Conservation (phyloP, 2,888 invertebrate species). For the Dromius quadrimaculatus region DNA sequence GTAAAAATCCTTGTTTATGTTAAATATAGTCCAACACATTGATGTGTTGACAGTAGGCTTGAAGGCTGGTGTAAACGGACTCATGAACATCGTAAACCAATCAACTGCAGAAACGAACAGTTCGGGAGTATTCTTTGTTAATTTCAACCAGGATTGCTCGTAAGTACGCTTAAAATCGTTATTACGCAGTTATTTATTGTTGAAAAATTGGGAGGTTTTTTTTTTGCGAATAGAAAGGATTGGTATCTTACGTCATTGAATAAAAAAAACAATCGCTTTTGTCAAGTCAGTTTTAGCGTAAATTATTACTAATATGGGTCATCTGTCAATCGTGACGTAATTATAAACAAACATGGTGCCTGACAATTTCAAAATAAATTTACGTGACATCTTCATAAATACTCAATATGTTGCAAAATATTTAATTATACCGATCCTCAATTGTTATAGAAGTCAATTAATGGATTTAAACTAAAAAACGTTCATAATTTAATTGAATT, state of each 20-base stretch:
- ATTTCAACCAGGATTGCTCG: constrained; percentile 98
- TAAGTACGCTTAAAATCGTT: constrained; percentile 72
- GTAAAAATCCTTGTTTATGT: constrained; percentile 66
- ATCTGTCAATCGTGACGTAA: constrained; percentile 52
- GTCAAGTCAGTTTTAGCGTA: constrained; percentile 5
- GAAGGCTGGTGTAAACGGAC: constrained; percentile 70
- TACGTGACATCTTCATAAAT: neutral
- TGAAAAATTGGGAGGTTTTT: constrained; percentile 33
- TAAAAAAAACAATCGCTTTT: constrained; percentile 34
- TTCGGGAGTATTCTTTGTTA: constrained; percentile 89
- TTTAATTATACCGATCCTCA: too few species aligned
- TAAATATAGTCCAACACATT: constrained; percentile 60
- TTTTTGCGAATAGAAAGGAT: constrained; percentile 45
- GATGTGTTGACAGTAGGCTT: constrained; percentile 56
- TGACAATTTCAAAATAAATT: constrained; percentile 45
- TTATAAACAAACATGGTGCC: constrained; percentile 52
- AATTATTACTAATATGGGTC: constrained; percentile 49
- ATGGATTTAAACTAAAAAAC: too few species aligned
- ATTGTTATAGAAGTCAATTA: too few species aligned
- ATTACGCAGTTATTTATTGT: neutral
- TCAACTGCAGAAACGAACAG: constrained; percentile 80
- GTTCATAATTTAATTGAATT: too few species aligned
- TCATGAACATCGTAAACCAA: constrained; percentile 87
- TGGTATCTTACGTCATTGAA: constrained; percentile 45
- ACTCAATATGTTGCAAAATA: too few species aligned